A percentile compares a stretch with the other conserved stretches of the same genome.
phyloP scores from a whole-genome alignment of 2,797 vertebrate species.

The Hafferia zeledoni region DNA sequence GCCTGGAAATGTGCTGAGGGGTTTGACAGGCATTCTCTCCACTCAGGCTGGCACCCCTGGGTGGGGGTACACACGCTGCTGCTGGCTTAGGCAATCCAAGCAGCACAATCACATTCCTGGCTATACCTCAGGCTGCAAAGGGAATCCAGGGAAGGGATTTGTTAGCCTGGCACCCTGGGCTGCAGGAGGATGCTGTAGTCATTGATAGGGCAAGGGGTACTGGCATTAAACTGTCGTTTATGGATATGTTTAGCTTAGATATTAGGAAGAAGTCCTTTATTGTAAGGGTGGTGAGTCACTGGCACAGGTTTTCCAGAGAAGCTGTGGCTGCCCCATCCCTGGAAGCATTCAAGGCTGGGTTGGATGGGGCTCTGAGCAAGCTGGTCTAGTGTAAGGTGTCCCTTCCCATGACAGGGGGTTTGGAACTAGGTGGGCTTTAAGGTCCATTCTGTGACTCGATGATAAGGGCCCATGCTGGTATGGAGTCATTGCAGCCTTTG shows the following conservation, averaged over 20 bases:
- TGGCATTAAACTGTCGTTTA: background rate
- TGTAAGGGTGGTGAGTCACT: background rate
- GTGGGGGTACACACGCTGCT: background rate
- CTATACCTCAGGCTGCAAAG: background rate
- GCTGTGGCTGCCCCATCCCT: background rate
- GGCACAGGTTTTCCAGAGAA: background rate
- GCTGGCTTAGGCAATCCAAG: background rate
- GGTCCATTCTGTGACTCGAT: background rate
- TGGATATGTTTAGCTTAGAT: background rate
- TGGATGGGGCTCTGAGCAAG: background rate
- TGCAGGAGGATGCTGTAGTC: background rate
- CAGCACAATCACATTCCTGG: background rate
- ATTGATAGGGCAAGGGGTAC: background rate
- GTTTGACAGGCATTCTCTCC: fast-evolving
- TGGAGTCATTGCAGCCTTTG: fast-evolving
- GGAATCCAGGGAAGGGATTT: background rate
- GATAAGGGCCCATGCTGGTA: too few relatives aligned
- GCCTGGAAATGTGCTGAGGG: background rate
- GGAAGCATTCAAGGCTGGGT: background rate
- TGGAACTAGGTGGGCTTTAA: background rate
- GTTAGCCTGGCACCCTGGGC: background rate
- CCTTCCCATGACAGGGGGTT: fast-evolving
- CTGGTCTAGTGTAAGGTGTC: background rate
- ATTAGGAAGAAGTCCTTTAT: background rate
- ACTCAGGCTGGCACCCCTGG: fast-evolving